Base-by-base conservation (phyloP, 2,888 invertebrate species). In the Plutella xylostella region DNA sequence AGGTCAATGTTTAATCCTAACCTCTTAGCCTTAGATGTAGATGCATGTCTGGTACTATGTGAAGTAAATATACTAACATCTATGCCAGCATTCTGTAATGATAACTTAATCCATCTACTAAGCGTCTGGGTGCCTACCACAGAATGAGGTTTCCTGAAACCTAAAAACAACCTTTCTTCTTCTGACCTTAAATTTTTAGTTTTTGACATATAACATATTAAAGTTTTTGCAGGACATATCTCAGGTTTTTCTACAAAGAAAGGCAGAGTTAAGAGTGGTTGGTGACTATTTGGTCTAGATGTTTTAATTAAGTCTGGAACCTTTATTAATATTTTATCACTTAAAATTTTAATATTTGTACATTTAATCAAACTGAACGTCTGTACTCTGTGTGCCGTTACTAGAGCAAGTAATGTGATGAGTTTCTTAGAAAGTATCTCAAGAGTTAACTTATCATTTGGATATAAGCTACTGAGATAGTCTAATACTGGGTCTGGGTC, bases 401-500 rank as follows among this genome's bases (percentile, higher is more conserved):
- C 41, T 9, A 28, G 28, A 4, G 28, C 28, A 9, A 28, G n/a
- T 28, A 28, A 28, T 3, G 28, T 28, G 3, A 3, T 45, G n/a
- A 54, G 31, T 46, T 57, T 58, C 40, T 53, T 49, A 5, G 54
- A 48, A n/a, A 58, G 21, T 25, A 45, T 20, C 41, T 51, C 46
- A 11, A 55, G 37, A 33, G n/a, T 9, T 15, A 46, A 14, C 4
- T 34, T 20, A 9, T 41, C 18, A 30, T 34, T 47, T 11, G 42
- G 45, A 21, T 22, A 43, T 2, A 12, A 31, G 6, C 43, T 45
- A 9, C 35, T 42, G 28, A 54, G 41, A 46, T 49, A 50, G 9
- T 48, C 46, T 18, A 48, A 35, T 17, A 50, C 54, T n/a, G 48
- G 35, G 5, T 33, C 6, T 6, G 60, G 57, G 35, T 67, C 54